phyloP scores from a whole-genome alignment of 2,888 invertebrate genomes.

The Melipona bicolor region DNA sequence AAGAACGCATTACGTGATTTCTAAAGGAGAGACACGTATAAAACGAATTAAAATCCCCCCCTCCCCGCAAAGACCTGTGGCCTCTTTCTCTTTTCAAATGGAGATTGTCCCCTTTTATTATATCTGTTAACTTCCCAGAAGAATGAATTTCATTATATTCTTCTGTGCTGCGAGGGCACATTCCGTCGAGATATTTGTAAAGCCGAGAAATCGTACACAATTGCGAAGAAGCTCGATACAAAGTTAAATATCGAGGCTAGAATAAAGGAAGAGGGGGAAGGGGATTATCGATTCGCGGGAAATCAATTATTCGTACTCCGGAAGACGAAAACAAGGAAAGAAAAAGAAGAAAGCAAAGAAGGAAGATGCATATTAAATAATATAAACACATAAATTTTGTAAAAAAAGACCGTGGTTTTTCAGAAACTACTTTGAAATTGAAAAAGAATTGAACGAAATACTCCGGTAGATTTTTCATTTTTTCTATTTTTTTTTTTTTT shows the following conservation, averaged over 20 bases:
- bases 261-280: neutral
- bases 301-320: neutral
- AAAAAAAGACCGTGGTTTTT: no score
- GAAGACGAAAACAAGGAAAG: neutral
- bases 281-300: no score
- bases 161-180: neutral
- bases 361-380: no score
- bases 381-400: neutral
- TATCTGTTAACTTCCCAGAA: neutral
- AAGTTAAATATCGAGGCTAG: neutral
- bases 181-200: neutral
- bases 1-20: no score
- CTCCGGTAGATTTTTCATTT: neutral
- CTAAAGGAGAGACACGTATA: no score
- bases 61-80: neutral
- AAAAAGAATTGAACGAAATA: neutral
- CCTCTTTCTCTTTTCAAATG: neutral
- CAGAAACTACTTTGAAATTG: neutral
- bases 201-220: neutral
- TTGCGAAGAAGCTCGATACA: neutral
- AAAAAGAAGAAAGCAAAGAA: no score
- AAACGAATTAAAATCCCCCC: neutral
- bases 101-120: neutral
- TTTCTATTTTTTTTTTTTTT: neutral
- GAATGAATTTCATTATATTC: neutral